These are phyloP conservation scores for Phodopus roborovskii DNA, from an alignment of 2,113 vertebrate species.

Conservation along the genomic window DNA sequence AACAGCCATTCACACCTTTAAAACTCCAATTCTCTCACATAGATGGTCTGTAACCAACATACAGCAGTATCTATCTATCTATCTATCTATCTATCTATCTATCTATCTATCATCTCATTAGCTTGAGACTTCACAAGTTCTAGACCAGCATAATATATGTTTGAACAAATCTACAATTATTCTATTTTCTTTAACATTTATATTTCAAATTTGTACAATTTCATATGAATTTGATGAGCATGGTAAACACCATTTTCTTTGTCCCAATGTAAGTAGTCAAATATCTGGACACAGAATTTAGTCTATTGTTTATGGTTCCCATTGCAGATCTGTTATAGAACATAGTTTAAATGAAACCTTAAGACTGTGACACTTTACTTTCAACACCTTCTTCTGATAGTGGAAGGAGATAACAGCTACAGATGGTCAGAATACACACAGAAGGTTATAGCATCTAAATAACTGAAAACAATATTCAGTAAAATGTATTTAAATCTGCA, in stretches of 20 bases:
- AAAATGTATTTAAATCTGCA: background rate
- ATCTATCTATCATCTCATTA: background rate
- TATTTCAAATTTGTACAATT: constrained; percentile 31
- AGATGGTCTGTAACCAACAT: background rate
- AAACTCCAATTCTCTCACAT: background rate
- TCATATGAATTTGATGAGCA: background rate
- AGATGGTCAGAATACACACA: background rate
- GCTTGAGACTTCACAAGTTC: background rate
- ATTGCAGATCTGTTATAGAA: background rate
- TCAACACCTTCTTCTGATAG: constrained; percentile 5
- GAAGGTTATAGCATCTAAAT: background rate
- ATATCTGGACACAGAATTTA: background rate
- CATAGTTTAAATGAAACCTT: background rate
- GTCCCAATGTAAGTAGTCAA: background rate
- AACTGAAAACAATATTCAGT: constrained; percentile 7
- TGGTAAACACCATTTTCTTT: background rate
- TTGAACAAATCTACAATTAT: constrained; percentile 14
- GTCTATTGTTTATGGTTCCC: background rate
- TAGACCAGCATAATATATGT: background rate
- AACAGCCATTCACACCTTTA: background rate
- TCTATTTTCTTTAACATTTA: background rate
- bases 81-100: background rate
- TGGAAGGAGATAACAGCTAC: background rate
- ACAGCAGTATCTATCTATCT: background rate
- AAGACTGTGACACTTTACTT: constrained; percentile 11